These are phyloP conservation scores for Procambarus clarkii DNA, from an alignment of 1,140 invertebrate species.

Conservation along the genomic window DNA sequence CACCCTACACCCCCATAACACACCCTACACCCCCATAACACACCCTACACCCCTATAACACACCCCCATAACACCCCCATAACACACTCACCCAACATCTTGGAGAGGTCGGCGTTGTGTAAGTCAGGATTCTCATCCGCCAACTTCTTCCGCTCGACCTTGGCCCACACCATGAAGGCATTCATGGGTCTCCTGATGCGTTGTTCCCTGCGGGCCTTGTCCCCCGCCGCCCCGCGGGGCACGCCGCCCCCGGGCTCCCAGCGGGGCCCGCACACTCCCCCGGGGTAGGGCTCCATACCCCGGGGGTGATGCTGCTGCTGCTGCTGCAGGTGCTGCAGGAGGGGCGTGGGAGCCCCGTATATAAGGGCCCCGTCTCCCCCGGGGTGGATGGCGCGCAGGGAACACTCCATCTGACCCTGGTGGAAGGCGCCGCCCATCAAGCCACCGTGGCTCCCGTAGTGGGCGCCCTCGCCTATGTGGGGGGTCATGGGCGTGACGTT, in stretches of 20 bases:
- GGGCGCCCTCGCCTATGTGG: conserved; percentile 38
- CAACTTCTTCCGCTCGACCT: conserved; percentile 93
- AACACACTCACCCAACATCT: no score
- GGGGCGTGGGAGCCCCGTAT: conserved; percentile 24
- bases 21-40: no score
- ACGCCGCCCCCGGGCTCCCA: conserved; percentile 33
- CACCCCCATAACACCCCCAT: no score
- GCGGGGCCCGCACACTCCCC: conserved; percentile 13
- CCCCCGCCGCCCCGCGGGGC: conserved; percentile 20
- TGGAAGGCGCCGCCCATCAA: conserved; percentile 49
- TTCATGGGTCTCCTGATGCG: conserved; percentile 86
- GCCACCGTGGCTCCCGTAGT: conserved; percentile 29
- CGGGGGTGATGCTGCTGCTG: conserved; percentile 53
- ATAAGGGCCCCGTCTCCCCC: conserved; percentile 28
- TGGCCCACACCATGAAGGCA: conserved; percentile 84
- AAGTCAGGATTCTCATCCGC: conserved; percentile 96
- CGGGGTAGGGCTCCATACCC: conserved; percentile 57
- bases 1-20: no score
- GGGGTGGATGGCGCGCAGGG: conserved; percentile 38
- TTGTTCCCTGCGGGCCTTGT: conserved; percentile 79
- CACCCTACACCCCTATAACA: no score
- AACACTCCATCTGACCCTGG: conserved; percentile 39
- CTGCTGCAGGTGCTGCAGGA: conserved; percentile 52
- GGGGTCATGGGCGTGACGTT: conserved; percentile 47
- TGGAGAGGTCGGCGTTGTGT: no score